A percentile compares a stretch with the other conserved stretches of the same genome.
Evolutionary conservation across 2,888 invertebrate genomes (phyloP).

Genomic region (Gryllus longicercus): DNA sequence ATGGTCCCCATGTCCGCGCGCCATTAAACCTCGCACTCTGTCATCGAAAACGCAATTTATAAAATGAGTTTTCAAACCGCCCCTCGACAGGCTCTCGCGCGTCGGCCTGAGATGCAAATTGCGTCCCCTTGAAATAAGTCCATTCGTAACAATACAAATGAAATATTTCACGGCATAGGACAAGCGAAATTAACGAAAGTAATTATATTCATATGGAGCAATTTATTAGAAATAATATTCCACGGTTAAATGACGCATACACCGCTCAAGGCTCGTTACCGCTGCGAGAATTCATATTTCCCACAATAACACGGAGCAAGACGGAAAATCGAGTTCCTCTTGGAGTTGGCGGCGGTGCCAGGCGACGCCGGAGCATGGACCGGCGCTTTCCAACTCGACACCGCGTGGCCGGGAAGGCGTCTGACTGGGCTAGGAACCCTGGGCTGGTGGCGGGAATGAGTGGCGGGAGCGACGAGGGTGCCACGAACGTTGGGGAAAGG

Average conservation of each 20-base stretch:
- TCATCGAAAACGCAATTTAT: slow-evolving; percentile 17
- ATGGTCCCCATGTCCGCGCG: slow-evolving; percentile 7
- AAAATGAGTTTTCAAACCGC: not conserved
- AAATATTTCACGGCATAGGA: not conserved
- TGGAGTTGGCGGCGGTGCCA: not conserved
- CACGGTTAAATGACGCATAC: not conserved
- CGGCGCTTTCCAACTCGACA: too few relatives aligned
- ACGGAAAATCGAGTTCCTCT: not conserved
- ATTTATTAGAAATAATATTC: slow-evolving; percentile 8
- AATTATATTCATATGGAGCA: slow-evolving; percentile 17
- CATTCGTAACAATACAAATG: slow-evolving; percentile 17
- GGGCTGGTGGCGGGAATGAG: too few relatives aligned
- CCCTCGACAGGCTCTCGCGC: not conserved
- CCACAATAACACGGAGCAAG: not conserved
- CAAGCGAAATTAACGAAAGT: not conserved
- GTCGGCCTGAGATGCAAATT: not conserved
- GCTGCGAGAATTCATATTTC: not conserved
- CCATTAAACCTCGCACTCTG: slow-evolving; percentile 17
- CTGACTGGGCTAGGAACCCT: too few relatives aligned
- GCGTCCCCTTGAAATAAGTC: not conserved
- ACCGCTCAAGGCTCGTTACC: not conserved
- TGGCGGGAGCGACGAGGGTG: too few relatives aligned
- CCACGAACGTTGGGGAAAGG: too few relatives aligned
- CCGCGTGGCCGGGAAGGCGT: too few relatives aligned
- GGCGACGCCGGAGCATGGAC: too few relatives aligned